Evolutionary conservation across 2,797 vertebrate genomes (phyloP), one percentile per base, ranked within the genome.

Genomic region (Atherinosoma microstoma): DNA sequence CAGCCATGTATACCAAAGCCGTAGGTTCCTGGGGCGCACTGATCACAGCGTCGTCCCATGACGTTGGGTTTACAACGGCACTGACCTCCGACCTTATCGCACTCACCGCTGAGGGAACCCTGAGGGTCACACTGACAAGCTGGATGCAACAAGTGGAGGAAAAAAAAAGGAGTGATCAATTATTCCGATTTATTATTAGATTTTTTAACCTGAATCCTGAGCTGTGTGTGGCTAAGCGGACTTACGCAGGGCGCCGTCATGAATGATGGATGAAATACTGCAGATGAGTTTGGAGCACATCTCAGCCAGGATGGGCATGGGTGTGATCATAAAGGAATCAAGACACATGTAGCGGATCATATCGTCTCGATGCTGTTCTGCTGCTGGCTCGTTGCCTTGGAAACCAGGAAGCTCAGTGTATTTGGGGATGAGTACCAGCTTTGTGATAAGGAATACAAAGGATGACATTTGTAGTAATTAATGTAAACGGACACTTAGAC

Each of bases 41-140:
- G 94, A 87, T 97, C 91, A 0, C 96, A 98, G 59, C 84, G 93
- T 0, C 73, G 94, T 60, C 96, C 96, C 4, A 94, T 91, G 68
- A 98, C 92, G 0, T 97, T 95, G 53, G 94, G 85, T 87, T 94
- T 96, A 87, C 96, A 97, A 9, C 63, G 92, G 10, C 96, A 97
- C 81, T 96, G 96, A 40, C 96, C 96, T 2, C 95, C 96, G 2
- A 97, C 93, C 32, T 69, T 92, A 8, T 94, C 83, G 76, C 96
- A 97, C 75, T 96, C 94, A 0, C 94, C 91, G 64, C 93, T 96
- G 86, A 95, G 87, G 18, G 96, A 97, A 47, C 96, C 96, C 88
- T 97, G 95, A 0, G 91, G 95, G 84, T 96, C 92, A 58, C 95
- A 97, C 77, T 95, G 90, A 84, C 96, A 97, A 51, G 93, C 96